Percentiles rank a stretch among this genome's conserved stretches.
Evolutionary conservation across 2,797 vertebrate genomes (phyloP).

Genomic region (Leptodactylus fallax): DNA sequence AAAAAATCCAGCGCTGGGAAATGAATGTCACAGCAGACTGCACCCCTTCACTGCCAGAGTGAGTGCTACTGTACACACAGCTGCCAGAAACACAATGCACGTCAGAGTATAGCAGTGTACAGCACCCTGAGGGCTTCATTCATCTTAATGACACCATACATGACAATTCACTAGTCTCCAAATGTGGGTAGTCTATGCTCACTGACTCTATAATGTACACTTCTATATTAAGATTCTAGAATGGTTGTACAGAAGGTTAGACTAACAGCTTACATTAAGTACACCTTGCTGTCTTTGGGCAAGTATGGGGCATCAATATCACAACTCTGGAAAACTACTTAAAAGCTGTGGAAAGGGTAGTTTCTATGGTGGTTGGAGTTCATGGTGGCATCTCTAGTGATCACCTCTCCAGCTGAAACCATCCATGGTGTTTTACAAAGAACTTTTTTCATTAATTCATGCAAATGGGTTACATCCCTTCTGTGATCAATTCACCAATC

Average conservation of each 20-base stretch:
- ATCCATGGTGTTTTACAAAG: too few relatives aligned
- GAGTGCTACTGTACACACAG: background rate
- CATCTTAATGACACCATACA: background rate
- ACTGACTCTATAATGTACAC: too few relatives aligned
- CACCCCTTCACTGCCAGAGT: constrained; percentile 18
- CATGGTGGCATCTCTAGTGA: too few relatives aligned
- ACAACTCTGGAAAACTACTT: background rate
- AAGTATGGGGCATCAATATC: background rate
- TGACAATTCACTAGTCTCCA: background rate
- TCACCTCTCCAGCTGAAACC: too few relatives aligned
- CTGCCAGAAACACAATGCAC: background rate
- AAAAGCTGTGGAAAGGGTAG: too few relatives aligned
- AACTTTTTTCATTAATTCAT: too few relatives aligned
- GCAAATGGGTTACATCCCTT: too few relatives aligned
- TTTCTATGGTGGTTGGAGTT: background rate
- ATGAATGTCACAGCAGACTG: constrained; percentile 22
- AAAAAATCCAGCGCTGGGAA: constrained; percentile 18
- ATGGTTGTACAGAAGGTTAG: background rate
- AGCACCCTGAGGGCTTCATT: background rate
- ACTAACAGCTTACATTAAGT: background rate
- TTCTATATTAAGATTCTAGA: background rate
- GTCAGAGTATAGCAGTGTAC: background rate
- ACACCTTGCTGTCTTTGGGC: background rate
- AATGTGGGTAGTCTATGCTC: background rate
- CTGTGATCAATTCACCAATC: too few relatives aligned